Conservation (phyloP, 2,797 vertebrate species). For the Parauchenoglanis ngamensis region DNA sequence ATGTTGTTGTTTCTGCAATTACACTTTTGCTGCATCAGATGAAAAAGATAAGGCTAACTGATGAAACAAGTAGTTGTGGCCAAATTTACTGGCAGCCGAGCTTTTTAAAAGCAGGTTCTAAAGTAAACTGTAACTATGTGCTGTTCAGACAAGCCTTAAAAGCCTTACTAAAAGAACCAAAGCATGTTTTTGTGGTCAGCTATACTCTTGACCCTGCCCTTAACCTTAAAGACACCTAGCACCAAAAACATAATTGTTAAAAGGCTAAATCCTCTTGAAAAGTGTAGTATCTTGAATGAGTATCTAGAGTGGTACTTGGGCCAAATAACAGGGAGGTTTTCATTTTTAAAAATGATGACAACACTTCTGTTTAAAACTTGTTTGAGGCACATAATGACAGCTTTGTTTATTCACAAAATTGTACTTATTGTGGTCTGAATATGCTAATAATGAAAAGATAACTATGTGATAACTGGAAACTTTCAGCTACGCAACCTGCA, state of each 20-base stretch:
- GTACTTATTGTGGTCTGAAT: too few species aligned
- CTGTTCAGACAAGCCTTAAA: neutral
- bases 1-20: neutral
- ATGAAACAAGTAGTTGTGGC: constrained; percentile 13
- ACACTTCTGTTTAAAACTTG: neutral
- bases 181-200: neutral
- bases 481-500: neutral
- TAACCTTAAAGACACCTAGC: neutral
- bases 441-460: neutral
- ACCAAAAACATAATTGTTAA: neutral
- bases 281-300: too few species aligned
- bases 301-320: neutral
- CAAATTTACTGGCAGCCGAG: constrained; percentile 12
- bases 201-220: neutral
- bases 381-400: neutral
- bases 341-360: neutral
- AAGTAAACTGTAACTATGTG: neutral
- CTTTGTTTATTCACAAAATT: neutral
- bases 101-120: neutral
- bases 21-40: neutral
- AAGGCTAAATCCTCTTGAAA: neutral
- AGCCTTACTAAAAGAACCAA: neutral
- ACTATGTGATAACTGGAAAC: neutral
- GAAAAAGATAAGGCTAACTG: neutral
- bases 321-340: neutral